Evolutionary conservation across 2,113 vertebrate genomes (phyloP).

Genomic region (Sarotherodon lohbergeri): DNA sequence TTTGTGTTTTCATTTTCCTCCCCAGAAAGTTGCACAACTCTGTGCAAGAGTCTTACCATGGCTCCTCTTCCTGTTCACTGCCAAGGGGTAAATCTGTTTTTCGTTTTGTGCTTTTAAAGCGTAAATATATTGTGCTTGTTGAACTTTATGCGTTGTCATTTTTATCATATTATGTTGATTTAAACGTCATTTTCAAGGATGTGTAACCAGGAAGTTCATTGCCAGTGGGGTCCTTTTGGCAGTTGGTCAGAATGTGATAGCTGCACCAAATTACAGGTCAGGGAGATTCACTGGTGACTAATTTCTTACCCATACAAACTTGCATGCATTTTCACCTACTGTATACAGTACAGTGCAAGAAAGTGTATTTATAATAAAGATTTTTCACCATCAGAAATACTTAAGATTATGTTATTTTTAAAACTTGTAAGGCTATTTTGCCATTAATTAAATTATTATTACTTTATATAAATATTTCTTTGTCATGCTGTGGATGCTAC

Average conservation of each 20-base stretch:
- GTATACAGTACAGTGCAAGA: neutral
- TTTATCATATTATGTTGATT: neutral
- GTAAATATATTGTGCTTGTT: neutral
- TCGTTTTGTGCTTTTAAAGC: neutral
- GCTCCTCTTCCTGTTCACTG: constrained; percentile 10
- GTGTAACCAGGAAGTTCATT: constrained; percentile 53
- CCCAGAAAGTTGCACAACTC: constrained; percentile 22
- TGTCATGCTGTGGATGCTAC: neutral
- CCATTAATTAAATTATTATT: neutral
- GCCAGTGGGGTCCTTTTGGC: constrained; percentile 79
- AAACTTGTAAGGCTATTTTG: neutral
- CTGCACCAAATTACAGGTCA: constrained; percentile 73
- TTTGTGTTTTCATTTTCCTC: neutral
- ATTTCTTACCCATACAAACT: neutral
- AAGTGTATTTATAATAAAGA: neutral
- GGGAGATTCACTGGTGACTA: neutral
- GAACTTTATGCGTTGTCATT: neutral
- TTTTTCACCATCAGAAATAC: neutral
- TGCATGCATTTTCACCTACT: neutral
- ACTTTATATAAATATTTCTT: neutral
- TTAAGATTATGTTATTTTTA: neutral
- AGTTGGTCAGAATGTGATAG: constrained; percentile 86
- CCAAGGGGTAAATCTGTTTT: constrained; percentile 22
- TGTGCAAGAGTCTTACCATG: constrained; percentile 4
- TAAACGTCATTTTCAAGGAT: neutral